Percentiles rank a stretch among this genome's conserved stretches.
Conservation (phyloP, 2,888 invertebrate genomes). For the Spatulosminthurus flaviceps region DNA sequence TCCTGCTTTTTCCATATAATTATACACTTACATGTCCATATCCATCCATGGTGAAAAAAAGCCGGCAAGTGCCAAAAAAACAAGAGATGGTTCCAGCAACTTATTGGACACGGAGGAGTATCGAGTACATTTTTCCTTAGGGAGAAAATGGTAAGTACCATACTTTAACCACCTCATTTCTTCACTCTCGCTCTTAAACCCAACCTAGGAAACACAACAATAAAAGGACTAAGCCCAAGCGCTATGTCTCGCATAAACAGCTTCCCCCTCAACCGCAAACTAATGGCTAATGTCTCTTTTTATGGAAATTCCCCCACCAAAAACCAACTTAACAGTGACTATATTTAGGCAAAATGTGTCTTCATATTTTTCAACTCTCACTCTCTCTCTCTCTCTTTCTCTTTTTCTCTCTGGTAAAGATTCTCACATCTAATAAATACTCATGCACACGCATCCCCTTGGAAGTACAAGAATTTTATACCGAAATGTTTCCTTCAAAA, state of each 20-base stretch:
- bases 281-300: constrained; percentile 12
- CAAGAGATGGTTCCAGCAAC: neutral
- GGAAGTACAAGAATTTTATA: too few species aligned
- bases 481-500: too few species aligned
- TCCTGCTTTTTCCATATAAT: too few species aligned
- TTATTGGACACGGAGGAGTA: constrained; percentile 18
- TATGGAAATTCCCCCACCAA: constrained; percentile 10
- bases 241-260: neutral
- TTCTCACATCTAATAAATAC: too few species aligned
- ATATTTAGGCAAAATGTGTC: neutral
- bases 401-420: too few species aligned
- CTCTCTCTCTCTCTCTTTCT: too few species aligned
- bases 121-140: constrained; percentile 7
- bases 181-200: neutral
- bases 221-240: neutral
- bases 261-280: neutral
- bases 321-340: neutral
- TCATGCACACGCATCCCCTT: too few species aligned
- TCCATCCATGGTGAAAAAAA: neutral
- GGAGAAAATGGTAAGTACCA: constrained; percentile 9
- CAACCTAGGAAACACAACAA: neutral
- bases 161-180: constrained; percentile 22
- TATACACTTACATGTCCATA: too few species aligned
- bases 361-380: too few species aligned
- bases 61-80: neutral